A percentile compares a stretch with the other conserved stretches of the same genome.
These are phyloP conservation scores for Australoheros facetus DNA, from an alignment of 2,797 vertebrate species.

Conservation along the genomic window DNA sequence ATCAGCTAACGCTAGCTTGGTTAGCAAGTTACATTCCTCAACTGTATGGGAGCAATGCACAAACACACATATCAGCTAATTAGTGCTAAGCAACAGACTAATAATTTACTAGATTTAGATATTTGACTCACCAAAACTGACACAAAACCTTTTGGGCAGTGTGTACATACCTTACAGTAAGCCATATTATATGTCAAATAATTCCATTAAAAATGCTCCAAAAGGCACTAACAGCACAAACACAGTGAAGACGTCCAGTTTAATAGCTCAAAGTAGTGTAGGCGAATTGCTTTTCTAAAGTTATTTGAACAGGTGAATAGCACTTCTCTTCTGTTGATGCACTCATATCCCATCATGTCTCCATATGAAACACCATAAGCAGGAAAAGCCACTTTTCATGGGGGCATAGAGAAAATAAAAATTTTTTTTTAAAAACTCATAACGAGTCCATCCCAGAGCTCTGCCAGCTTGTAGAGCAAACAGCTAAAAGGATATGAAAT, in stretches of 20 bases:
- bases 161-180: neutral
- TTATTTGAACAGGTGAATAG: neutral
- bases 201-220: neutral
- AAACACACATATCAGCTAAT: neutral
- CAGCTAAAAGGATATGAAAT: constrained; percentile 37
- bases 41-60: neutral
- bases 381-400: neutral
- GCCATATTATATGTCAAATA: neutral
- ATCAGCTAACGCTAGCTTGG: neutral
- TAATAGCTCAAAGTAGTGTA: neutral
- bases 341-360: neutral
- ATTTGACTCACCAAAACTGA: neutral
- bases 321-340: neutral
- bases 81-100: neutral
- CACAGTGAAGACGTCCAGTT: neutral
- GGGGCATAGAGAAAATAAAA: constrained; percentile 19
- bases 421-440: constrained; percentile 18
- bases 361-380: neutral
- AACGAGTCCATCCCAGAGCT: constrained; percentile 27
- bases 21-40: neutral
- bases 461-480: constrained; percentile 37
- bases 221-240: neutral
- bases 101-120: neutral
- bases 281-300: neutral
- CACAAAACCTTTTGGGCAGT: neutral